These are phyloP conservation scores for Formica selysi DNA, from an alignment of 1,140 invertebrate species.

Conservation along the genomic window DNA sequence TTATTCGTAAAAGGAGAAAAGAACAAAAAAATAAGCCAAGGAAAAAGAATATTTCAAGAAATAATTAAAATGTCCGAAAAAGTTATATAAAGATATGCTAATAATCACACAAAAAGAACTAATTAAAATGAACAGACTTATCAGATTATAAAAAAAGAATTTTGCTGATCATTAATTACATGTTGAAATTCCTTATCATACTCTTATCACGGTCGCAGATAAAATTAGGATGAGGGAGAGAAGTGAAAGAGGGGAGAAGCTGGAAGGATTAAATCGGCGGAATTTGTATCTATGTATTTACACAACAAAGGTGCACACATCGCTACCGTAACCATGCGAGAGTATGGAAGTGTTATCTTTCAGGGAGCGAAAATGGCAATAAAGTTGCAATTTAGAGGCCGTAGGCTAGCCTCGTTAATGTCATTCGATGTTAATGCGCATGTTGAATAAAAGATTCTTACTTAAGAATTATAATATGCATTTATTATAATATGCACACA, in stretches of 20 bases:
- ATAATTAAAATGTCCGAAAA: not conserved
- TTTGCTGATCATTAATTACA: not conserved
- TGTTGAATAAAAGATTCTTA: conserved; percentile 18
- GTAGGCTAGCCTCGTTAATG: conserved; percentile 18
- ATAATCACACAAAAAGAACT: not conserved
- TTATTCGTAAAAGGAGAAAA: too few relatives aligned
- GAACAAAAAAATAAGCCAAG: too few relatives aligned
- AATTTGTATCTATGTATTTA: not conserved
- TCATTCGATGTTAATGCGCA: conserved; percentile 20
- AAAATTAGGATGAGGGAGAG: not conserved
- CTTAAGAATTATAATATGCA: not conserved
- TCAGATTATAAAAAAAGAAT: not conserved
- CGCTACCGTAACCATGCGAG: not conserved
- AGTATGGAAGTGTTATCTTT: conserved; percentile 33
- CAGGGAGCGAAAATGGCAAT: conserved; percentile 43
- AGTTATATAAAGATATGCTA: not conserved
- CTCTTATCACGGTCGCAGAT: not conserved
- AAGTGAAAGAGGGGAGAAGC: too few relatives aligned
- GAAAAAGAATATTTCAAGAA: too few relatives aligned
- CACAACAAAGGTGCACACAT: not conserved
- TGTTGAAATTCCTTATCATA: conserved; percentile 2
- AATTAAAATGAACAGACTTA: too few relatives aligned
- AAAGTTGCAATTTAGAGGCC: conserved; percentile 37
- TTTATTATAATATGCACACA: too few relatives aligned
- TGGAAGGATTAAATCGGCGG: conserved; percentile 22